Base-by-base conservation (phyloP, 2,113 vertebrate species). In the Empidonax traillii region DNA sequence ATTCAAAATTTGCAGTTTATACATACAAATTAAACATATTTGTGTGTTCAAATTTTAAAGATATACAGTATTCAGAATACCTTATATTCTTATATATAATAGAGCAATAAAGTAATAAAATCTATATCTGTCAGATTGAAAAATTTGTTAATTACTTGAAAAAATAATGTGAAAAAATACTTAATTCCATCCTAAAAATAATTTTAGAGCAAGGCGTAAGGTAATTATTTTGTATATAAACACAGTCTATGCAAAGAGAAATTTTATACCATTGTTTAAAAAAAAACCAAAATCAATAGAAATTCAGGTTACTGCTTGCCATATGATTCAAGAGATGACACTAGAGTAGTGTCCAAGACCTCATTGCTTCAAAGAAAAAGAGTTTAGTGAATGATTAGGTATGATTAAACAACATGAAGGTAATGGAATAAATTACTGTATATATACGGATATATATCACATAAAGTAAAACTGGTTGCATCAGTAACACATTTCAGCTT, bases 91-190 rank as follows among this genome's bases (percentile, higher is more conserved):
- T 49, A 13, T 24, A 49, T 49, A 24, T 20, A 49, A 24, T 5
- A 49, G 49, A 51, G 24, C 25, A 51, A 51, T 25, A 51, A 51
- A 69, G 52, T 89, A 92, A 68, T 61, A 44, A 75, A 73, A 76
- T 53, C 37, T 93, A 12, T 39, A 92, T 92, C 72, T 95, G 41
- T 25, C 20, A 94, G 63, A 91, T 95, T 87, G 80, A 14, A 12
- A 56, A 89, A 66, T 72, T 89, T 90, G 25, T 49, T 84, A 95
- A 90, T 89, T 93, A 84, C 16, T 23, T 90, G n/a, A 68, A 92
- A 93, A 95, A 92, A 52, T 58, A 41, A 2, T 47, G 56, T 85
- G 20, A 73, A 80, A 85, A 28, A 94, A 95, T 92, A 66, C 4
- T 85, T 67, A 41, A 55, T 79, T 91, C 14, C 3, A 61, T 94